phyloP scores from a whole-genome alignment of 2,113 vertebrate genomes.

The Actenoides lindsayi region DNA sequence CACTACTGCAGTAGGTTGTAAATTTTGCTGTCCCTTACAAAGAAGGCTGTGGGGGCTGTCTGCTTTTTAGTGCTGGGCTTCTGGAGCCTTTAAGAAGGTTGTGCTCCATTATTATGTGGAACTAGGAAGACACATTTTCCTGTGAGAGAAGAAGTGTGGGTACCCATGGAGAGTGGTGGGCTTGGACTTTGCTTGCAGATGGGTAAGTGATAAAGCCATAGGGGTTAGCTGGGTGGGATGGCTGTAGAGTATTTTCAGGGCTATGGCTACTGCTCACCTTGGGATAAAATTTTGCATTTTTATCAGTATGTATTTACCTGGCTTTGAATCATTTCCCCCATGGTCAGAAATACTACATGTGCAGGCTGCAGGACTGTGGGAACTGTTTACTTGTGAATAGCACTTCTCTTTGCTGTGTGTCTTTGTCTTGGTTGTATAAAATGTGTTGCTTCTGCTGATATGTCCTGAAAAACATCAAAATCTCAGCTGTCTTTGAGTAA shows the following conservation, averaged over 20 bases:
- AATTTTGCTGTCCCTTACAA: accelerated
- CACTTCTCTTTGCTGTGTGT: not conserved
- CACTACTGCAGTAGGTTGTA: accelerated
- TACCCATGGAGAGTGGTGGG: accelerated
- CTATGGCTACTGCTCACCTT: not conserved
- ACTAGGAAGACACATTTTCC: accelerated
- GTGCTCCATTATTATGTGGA: not conserved
- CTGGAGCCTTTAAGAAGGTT: not conserved
- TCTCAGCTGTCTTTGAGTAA: not conserved
- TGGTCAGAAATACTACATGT: accelerated
- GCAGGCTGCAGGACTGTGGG: not conserved
- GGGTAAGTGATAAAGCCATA: not conserved
- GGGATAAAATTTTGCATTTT: not conserved
- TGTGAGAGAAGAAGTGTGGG: accelerated
- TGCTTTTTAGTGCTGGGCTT: not conserved
- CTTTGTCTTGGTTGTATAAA: not conserved
- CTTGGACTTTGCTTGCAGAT: not conserved
- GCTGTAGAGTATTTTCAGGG: not conserved
- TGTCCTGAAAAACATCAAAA: not conserved
- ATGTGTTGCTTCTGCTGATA: not conserved
- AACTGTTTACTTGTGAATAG: accelerated
- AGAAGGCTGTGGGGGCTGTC: not conserved
- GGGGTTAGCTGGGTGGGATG: not conserved
- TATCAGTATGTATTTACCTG: accelerated
- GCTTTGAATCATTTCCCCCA: accelerated